Evolutionary conservation across 2,113 vertebrate species (phyloP), one percentile per base, ranked within the genome.

Genomic region (Ailuropoda melanoleuca): DNA sequence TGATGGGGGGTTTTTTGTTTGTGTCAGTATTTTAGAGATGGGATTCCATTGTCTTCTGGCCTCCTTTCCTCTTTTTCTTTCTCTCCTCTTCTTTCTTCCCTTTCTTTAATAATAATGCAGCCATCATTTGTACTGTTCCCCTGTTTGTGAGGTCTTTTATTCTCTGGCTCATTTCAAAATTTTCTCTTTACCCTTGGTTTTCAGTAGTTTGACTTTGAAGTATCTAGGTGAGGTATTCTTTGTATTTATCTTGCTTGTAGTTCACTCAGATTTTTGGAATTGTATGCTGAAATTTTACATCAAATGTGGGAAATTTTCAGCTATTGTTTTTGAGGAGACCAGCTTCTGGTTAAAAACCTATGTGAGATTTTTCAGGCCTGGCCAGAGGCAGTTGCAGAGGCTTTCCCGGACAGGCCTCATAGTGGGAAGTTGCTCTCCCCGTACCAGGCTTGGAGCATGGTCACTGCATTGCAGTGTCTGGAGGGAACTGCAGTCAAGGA

Each of bases 321-420:
- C 43, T 84, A 48, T 82, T 83, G 34, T 88, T 80, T 88, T 55
- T 72, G 62, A 68, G 37, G 34, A 62, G 24, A 68, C 53, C 29
- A 58, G 74, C 7, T 90, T 62, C n/a, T 23, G 58, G 34, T 93
- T 72, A 62, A 89, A 95, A 83, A 91, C 82, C 21, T 24, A 19
- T 19, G n/a, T 78, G 81, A 90, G 77, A 50, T 58, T 56, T 88
- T 93, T 95, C 46, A 43, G 82, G 7, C 4, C n/a, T 87, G 90
- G 55, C 19, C 34, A 56, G 19, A 50, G 31, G 60, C 24, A 12
- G 37, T 58, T 29, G 78, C 48, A 50, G 66, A 72, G 56, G 23
- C 48, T 58, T 68, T 75, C 1, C 48, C 2, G 17, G 9, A 37
- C 3, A 88, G 31, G 19, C 21, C 39, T 74, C 48, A 39, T 8